Base-by-base conservation (phyloP, 1,140 invertebrate species). In the Matsumurasca onukii region DNA sequence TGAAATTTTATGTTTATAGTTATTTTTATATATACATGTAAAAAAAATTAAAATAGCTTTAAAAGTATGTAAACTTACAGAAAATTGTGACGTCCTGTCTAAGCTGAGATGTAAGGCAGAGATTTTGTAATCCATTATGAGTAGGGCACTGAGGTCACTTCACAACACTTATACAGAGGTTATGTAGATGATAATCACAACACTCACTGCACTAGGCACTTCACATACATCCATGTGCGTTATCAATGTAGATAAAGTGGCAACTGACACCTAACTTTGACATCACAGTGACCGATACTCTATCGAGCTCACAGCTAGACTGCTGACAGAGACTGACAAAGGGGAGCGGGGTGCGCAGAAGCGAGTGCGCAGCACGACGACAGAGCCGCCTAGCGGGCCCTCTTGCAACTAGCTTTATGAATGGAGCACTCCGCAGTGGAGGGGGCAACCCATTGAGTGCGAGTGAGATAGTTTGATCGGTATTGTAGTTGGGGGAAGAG, bases 371-470 rank as follows among this genome's bases (percentile, higher is more conserved):
- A 68, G 52, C 30, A n/a, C 34, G 34, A n/a, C 59, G 27, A 9
- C n/a, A 30, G 20, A 27, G 67, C 66, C 34, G 31, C 55, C 34
- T 49, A 51, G 57, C 67, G 67, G 67, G 57, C n/a, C 31, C n/a
- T n/a, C 9, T n/a, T 22, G 15, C 24, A 27, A 31, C 57, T 59
- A 59, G 31, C 55, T 68, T 68, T 68, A 68, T 68, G 67, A 68
- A 68, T 68, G 67, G 67, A 67, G 29, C 55, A 65, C 57, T 27
- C 31, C 55, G 34, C 20, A 24, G 22, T 22, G 48, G 67, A 25
- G 67, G 67, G 67, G 67, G 55, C 20, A 31, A 31, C 29, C 55
- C 67, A 68, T 68, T 68, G 57, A 68, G 49, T n/a, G 55, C 17
- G 51, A 59, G 31, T 34, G 61, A 63, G 61, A 63, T 17, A 63